Base-by-base conservation (phyloP, 1,140 invertebrate species). In the Tyrophagus putrescentiae region DNA sequence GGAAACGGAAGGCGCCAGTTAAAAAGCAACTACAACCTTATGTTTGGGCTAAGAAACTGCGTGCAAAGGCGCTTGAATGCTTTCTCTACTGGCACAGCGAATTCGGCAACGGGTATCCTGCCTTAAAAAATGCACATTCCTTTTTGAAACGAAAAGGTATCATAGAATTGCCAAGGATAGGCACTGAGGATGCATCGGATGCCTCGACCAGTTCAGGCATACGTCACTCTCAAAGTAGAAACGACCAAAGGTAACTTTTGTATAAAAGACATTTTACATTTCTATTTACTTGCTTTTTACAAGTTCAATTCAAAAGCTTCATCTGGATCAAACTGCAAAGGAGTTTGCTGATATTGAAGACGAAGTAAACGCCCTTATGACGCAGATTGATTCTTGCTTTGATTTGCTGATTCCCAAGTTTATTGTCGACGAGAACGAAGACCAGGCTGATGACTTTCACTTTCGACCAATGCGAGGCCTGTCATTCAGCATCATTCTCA, bases 31-130 rank as follows among this genome's bases (percentile, higher is more conserved):
- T 79, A 6, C 73, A 72, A 34, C 79, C 79, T 7, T 69, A 71
- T 63, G 36, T 64, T 44, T 72, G 67, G 31, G 76, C 77, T 2
- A 67, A 71, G 48, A 68, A 68, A 31, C 65, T 81, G 45, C 77
- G 76, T 66, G 61, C 68, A 25, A 67, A 68, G 57, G 67, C 74
- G 7, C 64, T 77, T 13, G 68, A 70, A 64, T 69, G 70, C 7
- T 68, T 80, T 16, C 70, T 78, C 59, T 65, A 71, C 31, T 81
- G 79, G 79, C 64, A 74, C 59, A 64, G 71, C 1, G 70, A 72
- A 34, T 80, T 70, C 72, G 73, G 74, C 18, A 57, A 65, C 4
- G 70, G 68, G 16, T 79, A 79, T 67, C 76, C 72, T 62, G 70
- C 73, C 67, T 68, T 80, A 4, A 64, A 66, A 21, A 64, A 78